Evolutionary conservation across 2,113 vertebrate species (phyloP), one percentile per base, ranked within the genome.

Genomic region (Neolamprologus modestus): DNA sequence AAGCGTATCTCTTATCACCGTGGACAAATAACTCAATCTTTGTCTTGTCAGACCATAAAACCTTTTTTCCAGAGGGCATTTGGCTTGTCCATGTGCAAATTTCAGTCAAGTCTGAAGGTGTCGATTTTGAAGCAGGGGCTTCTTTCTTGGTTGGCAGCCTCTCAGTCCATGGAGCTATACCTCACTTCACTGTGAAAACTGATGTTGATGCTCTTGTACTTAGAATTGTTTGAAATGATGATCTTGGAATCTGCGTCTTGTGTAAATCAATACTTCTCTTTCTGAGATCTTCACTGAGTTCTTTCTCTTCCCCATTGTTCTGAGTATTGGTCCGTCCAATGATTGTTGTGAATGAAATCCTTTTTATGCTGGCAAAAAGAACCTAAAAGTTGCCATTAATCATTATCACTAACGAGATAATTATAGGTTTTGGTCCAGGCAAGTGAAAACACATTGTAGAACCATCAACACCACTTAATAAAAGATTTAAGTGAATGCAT

Each of bases 191-290:
- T 59, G 55, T 28, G 55, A 28, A 59, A 16, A 28, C 55, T 59
- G 55, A 59, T 28, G 26, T 2, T 0, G 4, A 59, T 59, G 55
- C 0, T 59, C 55, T 59, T 59, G 3, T 16, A 59, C 55, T 59
- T 59, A 16, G 26, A 59, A 16, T 59, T 28, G 55, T 59, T 59
- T 59, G 55, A 59, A 59, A 28, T 59, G 55, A 59, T 59, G 26
- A 59, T 59, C 8, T 2, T 59, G 26, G 26, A 59, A 59, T 59
- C 26, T 59, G 55, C 26, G 0, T 59, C 55, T 59, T 59, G 26
- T 59, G 55, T 59, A 28, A 59, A 59, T 59, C 26, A 9, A 28
- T 28, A 4, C 55, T 61, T 37, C 61, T 66, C 61, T 7, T 37
- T 66, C 61, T 35, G 17, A 35, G 61, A 37, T 35, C 31, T 66